Evolutionary conservation across 2,113 vertebrate genomes (phyloP).

Genomic region (Lepus timidus): DNA sequence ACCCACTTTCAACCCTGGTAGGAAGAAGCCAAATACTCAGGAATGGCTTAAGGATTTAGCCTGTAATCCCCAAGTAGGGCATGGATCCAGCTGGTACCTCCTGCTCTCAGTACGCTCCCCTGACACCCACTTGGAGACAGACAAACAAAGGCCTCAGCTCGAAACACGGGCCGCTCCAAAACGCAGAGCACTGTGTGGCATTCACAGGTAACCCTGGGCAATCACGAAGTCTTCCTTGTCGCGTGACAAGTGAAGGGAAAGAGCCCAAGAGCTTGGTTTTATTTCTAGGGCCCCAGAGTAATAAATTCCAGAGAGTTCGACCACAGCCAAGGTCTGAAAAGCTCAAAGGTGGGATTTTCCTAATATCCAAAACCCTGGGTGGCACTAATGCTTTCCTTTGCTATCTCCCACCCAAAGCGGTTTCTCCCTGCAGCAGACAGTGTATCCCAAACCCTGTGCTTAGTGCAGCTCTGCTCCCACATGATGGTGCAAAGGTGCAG

Average conservation of each 20-base stretch:
- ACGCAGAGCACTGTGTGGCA: not conserved
- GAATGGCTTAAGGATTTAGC: slow-evolving; percentile 40
- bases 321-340: slow-evolving; percentile 22
- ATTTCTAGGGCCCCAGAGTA: not conserved
- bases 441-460: not conserved
- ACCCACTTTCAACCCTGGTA: not conserved
- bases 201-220: not conserved
- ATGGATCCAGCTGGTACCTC: not conserved
- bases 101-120: not conserved
- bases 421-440: not conserved
- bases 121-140: not conserved
- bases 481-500: not conserved
- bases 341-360: not conserved
- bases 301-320: slow-evolving; percentile 8
- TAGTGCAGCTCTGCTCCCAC: not conserved
- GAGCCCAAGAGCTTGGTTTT: not conserved
- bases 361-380: slow-evolving; percentile 4
- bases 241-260: not conserved
- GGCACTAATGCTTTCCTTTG: slow-evolving; percentile 31
- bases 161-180: not conserved
- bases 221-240: not conserved
- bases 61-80: not conserved
- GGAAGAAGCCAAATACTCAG: not conserved
- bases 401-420: not conserved
- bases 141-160: not conserved